Conservation (phyloP, 2,797 vertebrate genomes). For the Chaetophractus vellerosus region DNA sequence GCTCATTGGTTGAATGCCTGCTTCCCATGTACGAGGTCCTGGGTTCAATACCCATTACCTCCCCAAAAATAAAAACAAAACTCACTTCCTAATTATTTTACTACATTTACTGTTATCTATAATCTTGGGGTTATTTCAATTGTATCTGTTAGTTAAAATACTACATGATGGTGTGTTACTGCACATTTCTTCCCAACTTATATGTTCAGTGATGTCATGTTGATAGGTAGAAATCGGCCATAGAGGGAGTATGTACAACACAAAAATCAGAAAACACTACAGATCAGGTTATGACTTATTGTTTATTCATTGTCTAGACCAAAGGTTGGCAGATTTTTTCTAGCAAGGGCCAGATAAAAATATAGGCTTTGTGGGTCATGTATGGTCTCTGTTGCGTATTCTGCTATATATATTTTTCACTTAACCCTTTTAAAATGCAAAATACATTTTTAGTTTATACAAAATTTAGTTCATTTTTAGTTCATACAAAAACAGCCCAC, state of each 20-base stretch:
- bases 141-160: background rate
- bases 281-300: constrained; percentile 19
- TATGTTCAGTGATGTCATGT: background rate
- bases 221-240: background rate
- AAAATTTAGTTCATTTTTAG: too few species aligned
- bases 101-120: background rate
- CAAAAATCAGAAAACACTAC: constrained; percentile 23
- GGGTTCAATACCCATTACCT: too few species aligned
- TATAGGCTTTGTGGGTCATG: constrained; percentile 46
- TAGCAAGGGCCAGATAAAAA: background rate
- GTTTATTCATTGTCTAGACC: constrained; percentile 16
- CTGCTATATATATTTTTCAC: background rate
- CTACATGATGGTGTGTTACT: background rate
- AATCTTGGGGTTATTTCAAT: background rate
- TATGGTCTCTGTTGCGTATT: constrained; percentile 46
- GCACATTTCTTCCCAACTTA: background rate
- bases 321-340: background rate
- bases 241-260: background rate
- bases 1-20: too few species aligned
- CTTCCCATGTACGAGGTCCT: too few species aligned
- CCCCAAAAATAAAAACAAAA: too few species aligned
- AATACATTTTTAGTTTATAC: background rate
- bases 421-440: background rate
- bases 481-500: constrained; percentile 6
- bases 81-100: constrained; percentile 39